Evolutionary conservation across 1,140 invertebrate genomes (phyloP).

Genomic region (Rhyzopertha dominica): DNA sequence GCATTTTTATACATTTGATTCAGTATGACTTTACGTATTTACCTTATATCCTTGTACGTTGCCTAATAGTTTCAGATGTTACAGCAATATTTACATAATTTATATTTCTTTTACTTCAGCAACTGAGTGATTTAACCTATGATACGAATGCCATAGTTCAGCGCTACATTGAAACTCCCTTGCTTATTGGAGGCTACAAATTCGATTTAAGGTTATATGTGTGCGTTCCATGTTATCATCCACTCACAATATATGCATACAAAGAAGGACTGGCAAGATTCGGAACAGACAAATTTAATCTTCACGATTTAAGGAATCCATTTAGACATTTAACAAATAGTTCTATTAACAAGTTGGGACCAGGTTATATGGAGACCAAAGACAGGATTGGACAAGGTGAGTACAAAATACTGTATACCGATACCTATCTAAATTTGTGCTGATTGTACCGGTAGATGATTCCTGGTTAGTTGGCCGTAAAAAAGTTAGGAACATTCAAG

Average conservation of each 20-base stretch:
- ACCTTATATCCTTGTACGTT: too few species aligned
- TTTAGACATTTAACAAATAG: conserved; percentile 89
- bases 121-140: conserved; percentile 68
- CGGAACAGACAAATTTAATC: conserved; percentile 76
- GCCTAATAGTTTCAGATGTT: too few species aligned
- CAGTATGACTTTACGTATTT: too few species aligned
- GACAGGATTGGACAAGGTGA: conserved; percentile 71
- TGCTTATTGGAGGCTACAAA: conserved; percentile 83
- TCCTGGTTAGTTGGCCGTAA: background rate
- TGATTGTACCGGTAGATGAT: background rate
- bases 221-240: conserved; percentile 75
- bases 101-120: conserved; percentile 58
- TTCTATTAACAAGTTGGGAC: conserved; percentile 74
- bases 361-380: conserved; percentile 73
- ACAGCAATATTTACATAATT: too few species aligned
- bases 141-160: conserved; percentile 71
- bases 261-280: conserved; percentile 76
- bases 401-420: background rate
- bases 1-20: too few species aligned
- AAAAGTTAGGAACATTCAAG: too few species aligned
- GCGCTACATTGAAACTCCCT: conserved; percentile 78
- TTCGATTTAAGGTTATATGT: conserved; percentile 83
- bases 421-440: background rate
- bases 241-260: conserved; percentile 77
- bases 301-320: conserved; percentile 75